Evolutionary conservation across 2,888 invertebrate species (phyloP), one percentile per base, ranked within the genome.

Genomic region (Ectemnius continuus): DNA sequence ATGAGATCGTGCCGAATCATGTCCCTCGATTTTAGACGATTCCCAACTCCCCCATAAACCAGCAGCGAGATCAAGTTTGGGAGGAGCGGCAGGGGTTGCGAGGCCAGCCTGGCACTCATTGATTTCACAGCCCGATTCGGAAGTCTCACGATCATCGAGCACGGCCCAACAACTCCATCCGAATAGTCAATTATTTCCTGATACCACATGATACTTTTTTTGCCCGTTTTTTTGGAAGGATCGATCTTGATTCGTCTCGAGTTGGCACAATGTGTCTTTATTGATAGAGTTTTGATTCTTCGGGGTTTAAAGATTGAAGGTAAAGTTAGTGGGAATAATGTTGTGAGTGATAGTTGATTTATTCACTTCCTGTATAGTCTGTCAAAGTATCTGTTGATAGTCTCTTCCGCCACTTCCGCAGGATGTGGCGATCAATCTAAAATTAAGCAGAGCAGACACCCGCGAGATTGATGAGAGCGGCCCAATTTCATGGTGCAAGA

Each of bases 401-500:
- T 11, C 45, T n/a, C 59, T 16, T 16, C n/a, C 5, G 14, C 13
- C 26, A n/a, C 61, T 67, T 75, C 60, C 59, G 57, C 62, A 60
- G 61, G 66, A 61, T 63, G 60, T 58, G 46, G 52, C 36, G 70
- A 61, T 65, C 36, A n/a, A 75, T 80, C 78, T 70, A 71, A 82
- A 82, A 82, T 80, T 77, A 70, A 36, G 61, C 65, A 56, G 47
- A 71, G 36, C 64, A 66, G n/a, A n/a, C 61, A 65, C 23, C 65
- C 62, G 72, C 68, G 71, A 76, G 69, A 79, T 75, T 65, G 70
- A 75, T 73, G 60, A 59, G 63, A 56, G 45, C 70, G 70, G 68
- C 63, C 74, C 74, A 79, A 83, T 83, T 82, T 82, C 75, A 78
- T 68, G 36, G 74, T 57, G 20, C 70, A 63, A 62, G 81, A 83